These are phyloP conservation scores for Linyphia triangularis DNA, from an alignment of 2,888 invertebrate genomes.

Conservation along the genomic window DNA sequence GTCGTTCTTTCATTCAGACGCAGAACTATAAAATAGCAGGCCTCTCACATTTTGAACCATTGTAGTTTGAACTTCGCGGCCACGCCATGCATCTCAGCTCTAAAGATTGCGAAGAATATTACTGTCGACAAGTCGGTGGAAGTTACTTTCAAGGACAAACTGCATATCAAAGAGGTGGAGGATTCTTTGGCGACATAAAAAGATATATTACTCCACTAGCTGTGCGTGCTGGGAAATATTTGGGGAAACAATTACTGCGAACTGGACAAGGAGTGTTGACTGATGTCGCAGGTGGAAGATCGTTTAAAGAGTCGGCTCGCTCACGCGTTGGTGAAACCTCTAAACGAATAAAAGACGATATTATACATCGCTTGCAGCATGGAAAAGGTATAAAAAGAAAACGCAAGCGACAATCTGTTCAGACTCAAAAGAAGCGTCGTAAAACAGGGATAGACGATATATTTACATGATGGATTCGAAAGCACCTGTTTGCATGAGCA, in stretches of 20 bases:
- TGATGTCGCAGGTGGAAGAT: conserved; percentile 14
- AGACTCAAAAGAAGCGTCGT: conserved; percentile 4
- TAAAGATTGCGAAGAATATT: conserved; percentile 28
- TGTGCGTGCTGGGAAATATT: background rate
- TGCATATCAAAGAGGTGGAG: conserved; percentile 15
- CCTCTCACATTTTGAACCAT: background rate
- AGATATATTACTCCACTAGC: conserved; percentile 1
- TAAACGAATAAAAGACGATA: conserved; percentile 23
- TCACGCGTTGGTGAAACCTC: background rate
- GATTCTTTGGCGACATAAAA: conserved; percentile 37
- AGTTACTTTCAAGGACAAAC: conserved; percentile 19
- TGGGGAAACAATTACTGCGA: conserved; percentile 8
- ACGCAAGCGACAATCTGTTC: background rate
- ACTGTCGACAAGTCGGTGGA: conserved; percentile 12
- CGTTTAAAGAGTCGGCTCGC: conserved; percentile 20
- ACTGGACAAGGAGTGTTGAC: conserved; percentile 11
- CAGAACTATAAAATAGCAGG: background rate
- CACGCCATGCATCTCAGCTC: conserved; percentile 1
- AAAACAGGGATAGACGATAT: conserved; percentile 17
- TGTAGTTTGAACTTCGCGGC: background rate
- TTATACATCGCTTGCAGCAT: conserved; percentile 34
- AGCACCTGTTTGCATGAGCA: background rate
- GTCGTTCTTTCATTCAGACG: conserved; percentile 21
- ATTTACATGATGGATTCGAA: conserved; percentile 33
- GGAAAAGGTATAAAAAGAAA: conserved; percentile 41